A percentile compares a stretch with the other conserved stretches of the same genome.
Conservation (phyloP, 2,888 invertebrate species). For the Anodontia alba region DNA sequence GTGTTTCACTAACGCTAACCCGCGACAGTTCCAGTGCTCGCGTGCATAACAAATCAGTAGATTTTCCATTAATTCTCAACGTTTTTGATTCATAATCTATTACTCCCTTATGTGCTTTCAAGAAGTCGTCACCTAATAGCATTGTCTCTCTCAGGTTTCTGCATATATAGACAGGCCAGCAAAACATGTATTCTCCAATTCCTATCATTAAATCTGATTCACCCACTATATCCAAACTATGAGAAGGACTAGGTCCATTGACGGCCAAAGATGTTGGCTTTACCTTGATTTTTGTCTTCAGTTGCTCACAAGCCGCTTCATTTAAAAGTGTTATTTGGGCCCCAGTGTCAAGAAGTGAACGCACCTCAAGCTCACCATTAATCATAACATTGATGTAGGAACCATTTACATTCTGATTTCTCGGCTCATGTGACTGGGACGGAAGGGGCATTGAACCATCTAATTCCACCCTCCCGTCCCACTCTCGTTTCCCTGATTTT, state of each 20-base stretch:
- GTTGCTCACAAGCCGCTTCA: not conserved
- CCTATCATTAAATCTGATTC: no score
- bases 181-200: not conserved
- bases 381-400: not conserved
- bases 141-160: not conserved
- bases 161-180: slow-evolving; percentile 11
- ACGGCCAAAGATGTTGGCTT: not conserved
- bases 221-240: no score
- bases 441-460: not conserved
- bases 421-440: not conserved
- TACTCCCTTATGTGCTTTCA: not conserved
- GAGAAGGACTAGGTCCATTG: not conserved
- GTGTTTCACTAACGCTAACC: not conserved
- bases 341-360: slow-evolving; percentile 13
- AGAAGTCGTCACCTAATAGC: slow-evolving; percentile 19
- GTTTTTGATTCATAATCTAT: slow-evolving; percentile 10
- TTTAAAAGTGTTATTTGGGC: slow-evolving; percentile 10
- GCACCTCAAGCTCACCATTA: not conserved
- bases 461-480: not conserved
- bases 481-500: not conserved
- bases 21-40: not conserved
- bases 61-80: not conserved
- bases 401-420: slow-evolving; percentile 2
- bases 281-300: not conserved
- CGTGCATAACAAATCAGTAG: not conserved